A percentile compares a stretch with the other conserved stretches of the same genome.
phyloP scores from a whole-genome alignment of 2,113 vertebrate genomes.

The Laticauda colubrina region DNA sequence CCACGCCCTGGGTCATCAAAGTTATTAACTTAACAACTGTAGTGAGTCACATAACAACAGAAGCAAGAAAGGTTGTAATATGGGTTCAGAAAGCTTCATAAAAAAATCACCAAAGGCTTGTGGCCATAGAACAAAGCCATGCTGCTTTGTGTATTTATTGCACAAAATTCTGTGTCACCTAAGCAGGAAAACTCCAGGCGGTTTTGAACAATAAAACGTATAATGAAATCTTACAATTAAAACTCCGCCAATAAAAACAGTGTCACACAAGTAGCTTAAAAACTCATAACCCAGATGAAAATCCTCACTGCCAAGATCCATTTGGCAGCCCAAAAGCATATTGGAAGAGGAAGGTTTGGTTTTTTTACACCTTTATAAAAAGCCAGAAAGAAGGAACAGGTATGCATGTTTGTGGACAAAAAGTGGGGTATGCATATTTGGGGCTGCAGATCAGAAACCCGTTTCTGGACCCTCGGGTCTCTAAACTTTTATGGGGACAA shows the following conservation, averaged over 20 bases:
- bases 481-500: neutral
- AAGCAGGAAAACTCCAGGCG: neutral
- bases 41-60: too few species aligned
- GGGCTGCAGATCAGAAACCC: too few species aligned
- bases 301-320: neutral
- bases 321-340: neutral
- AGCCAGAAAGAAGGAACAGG: neutral
- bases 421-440: too few species aligned
- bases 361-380: neutral
- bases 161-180: neutral
- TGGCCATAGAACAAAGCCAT: neutral
- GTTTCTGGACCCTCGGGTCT: neutral
- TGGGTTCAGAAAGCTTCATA: neutral
- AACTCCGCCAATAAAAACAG: neutral
- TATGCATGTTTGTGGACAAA: neutral
- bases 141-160: neutral
- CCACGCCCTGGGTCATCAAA: too few species aligned
- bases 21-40: too few species aligned
- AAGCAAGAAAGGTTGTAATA: too few species aligned
- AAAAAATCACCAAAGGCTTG: neutral
- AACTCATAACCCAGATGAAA: neutral
- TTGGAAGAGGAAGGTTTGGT: neutral
- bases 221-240: neutral
- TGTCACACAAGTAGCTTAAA: neutral
- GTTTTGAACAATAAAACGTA: neutral